Evolutionary conservation across 2,797 vertebrate species (phyloP).

Genomic region (Amblyopsis hoosieri): DNA sequence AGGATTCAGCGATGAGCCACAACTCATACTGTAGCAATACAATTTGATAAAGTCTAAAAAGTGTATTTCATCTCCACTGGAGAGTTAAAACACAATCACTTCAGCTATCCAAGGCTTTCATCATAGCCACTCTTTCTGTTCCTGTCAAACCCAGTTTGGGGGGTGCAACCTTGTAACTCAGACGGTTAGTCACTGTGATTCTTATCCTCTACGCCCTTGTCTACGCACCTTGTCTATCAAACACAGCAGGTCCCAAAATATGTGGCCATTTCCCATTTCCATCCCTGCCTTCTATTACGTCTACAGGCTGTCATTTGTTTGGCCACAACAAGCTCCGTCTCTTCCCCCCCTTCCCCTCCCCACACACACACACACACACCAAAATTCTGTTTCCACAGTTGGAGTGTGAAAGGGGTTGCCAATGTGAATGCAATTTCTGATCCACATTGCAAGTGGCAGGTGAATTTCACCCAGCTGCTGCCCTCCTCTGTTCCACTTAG

Average conservation of each 20-base stretch:
- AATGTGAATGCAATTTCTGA: slow-evolving; percentile 72
- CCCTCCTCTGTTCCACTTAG: slow-evolving; percentile 73
- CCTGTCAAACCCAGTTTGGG: slow-evolving; percentile 22
- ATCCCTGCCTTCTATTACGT: slow-evolving; percentile 56
- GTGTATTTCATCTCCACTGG: not conserved
- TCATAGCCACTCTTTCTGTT: slow-evolving; percentile 7
- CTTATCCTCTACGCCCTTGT: slow-evolving; percentile 41
- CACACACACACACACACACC: not conserved
- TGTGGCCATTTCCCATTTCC: slow-evolving; percentile 60
- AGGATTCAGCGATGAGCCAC: not conserved
- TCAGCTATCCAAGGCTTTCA: not conserved
- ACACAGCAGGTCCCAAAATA: slow-evolving; percentile 60
- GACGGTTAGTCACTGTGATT: slow-evolving; percentile 34
- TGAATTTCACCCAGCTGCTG: slow-evolving; percentile 78
- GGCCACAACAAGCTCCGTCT: slow-evolving; percentile 46
- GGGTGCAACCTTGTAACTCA: slow-evolving; percentile 54
- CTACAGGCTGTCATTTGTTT: slow-evolving; percentile 61
- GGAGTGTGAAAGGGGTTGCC: slow-evolving; percentile 35
- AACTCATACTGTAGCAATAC: not conserved
- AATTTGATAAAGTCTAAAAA: not conserved
- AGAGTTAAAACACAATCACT: not conserved
- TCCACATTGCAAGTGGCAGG: slow-evolving; percentile 80
- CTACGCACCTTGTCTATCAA: slow-evolving; percentile 54
- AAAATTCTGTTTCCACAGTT: slow-evolving; percentile 33
- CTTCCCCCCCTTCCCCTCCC: slow-evolving; percentile 31